A percentile compares a stretch with the other conserved stretches of the same genome.
Conservation (phyloP, 2,113 vertebrate species). For the Lipotes vexillifer region DNA sequence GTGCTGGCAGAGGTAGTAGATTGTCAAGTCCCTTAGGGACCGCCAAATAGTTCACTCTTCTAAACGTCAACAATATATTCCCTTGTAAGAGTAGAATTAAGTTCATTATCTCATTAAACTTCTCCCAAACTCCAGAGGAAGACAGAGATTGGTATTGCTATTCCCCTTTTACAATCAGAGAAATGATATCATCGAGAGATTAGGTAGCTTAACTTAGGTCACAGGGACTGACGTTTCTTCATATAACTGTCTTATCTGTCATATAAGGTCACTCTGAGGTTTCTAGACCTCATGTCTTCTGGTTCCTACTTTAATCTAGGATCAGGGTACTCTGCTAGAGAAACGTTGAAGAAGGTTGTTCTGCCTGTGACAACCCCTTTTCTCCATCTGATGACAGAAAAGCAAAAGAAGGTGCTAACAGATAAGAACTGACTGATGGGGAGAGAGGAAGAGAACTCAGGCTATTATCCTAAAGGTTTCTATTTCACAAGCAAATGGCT, state of each 20-base stretch:
- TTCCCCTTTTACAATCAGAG: not conserved
- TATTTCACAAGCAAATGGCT: not conserved
- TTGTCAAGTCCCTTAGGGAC: not conserved
- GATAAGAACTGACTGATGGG: not conserved
- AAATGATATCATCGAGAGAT: not conserved
- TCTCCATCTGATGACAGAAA: not conserved
- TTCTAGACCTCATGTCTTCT: not conserved
- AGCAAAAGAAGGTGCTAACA: not conserved
- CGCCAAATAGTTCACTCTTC: slow-evolving; percentile 33
- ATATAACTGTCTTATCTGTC: not conserved
- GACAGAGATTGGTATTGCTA: not conserved
- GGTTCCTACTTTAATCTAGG: not conserved
- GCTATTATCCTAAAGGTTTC: not conserved
- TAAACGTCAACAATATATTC: slow-evolving; percentile 52
- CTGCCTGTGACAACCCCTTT: not conserved
- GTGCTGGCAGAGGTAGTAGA: slow-evolving; percentile 40
- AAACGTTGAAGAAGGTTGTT: not conserved
- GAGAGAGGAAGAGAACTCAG: not conserved
- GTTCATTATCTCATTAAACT: slow-evolving; percentile 42
- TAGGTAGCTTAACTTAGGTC: slow-evolving; percentile 29
- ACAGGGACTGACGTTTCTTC: slow-evolving; percentile 6
- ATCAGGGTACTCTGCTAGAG: not conserved
- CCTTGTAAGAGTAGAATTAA: slow-evolving; percentile 44
- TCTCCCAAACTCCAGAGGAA: slow-evolving; percentile 1
- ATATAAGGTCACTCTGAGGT: not conserved